phyloP scores from a whole-genome alignment of 1,140 invertebrate species.

The Aricia agestis region DNA sequence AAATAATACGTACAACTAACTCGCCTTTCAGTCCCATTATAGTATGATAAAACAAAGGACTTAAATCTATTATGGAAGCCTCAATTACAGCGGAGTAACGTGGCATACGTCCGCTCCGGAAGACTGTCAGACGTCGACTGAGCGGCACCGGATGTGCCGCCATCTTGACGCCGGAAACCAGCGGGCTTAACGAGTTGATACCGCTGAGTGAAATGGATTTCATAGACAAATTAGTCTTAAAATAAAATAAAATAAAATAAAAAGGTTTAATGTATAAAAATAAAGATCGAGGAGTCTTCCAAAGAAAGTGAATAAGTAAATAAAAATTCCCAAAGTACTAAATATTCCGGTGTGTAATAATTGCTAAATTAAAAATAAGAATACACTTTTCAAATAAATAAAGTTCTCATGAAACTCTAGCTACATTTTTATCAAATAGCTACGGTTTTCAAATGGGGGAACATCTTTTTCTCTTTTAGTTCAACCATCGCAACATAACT shows the following conservation, averaged over 20 bases:
- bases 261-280: not conserved
- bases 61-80: slow-evolving; percentile 25
- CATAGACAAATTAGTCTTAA: not conserved
- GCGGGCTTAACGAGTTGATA: slow-evolving; percentile 38
- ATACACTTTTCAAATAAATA: too few relatives aligned
- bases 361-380: too few relatives aligned
- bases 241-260: not conserved
- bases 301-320: too few relatives aligned
- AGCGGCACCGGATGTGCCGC: slow-evolving; percentile 40
- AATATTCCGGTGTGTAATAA: too few relatives aligned
- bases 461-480: not conserved
- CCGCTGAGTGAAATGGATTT: slow-evolving; percentile 22
- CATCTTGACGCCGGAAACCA: slow-evolving; percentile 42
- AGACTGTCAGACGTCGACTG: slow-evolving; percentile 42
- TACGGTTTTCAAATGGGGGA: not conserved
- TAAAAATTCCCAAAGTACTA: too few relatives aligned
- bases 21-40: not conserved
- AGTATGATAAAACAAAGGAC: slow-evolving; percentile 15
- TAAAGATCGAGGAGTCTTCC: too few relatives aligned
- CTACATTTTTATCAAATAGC: not conserved
- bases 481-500: not conserved
- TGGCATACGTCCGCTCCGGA: slow-evolving; percentile 46
- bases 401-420: not conserved
- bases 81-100: slow-evolving; percentile 30
- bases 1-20: not conserved